Percentiles rank a stretch among this genome's conserved stretches.
phyloP scores from a whole-genome alignment of 2,888 invertebrate species.

The Morpho deidamia region DNA sequence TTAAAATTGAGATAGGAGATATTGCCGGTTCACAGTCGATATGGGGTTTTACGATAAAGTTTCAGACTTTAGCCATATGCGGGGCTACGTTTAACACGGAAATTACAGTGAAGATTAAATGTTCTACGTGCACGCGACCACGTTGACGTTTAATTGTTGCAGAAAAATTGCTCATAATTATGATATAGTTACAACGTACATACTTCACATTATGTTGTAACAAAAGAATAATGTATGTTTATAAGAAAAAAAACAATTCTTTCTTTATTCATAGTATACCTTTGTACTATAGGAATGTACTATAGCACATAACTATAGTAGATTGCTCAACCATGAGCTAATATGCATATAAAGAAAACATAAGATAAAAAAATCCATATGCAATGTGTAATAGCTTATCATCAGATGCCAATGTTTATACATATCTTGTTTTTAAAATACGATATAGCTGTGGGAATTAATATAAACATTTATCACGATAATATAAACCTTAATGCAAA shows the following conservation, averaged over 20 bases:
- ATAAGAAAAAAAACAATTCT: too few species aligned
- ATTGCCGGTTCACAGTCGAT: too few species aligned
- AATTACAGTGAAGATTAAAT: slow-evolving; percentile 56
- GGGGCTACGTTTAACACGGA: slow-evolving; percentile 50
- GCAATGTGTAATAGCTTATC: too few species aligned
- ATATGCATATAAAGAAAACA: too few species aligned
- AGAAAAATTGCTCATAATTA: slow-evolving; percentile 8
- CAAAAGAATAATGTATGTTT: not conserved
- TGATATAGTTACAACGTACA: not conserved
- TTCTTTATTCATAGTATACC: too few species aligned
- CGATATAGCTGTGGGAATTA: not conserved
- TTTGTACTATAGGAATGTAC: too few species aligned
- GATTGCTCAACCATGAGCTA: too few species aligned
- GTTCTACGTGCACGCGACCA: slow-evolving; percentile 52
- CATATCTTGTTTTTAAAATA: not conserved
- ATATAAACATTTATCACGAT: not conserved
- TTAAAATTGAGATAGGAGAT: too few species aligned
- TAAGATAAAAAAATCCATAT: too few species aligned
- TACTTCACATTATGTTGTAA: not conserved
- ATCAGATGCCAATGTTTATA: too few species aligned
- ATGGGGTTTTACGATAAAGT: not conserved
- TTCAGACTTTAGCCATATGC: not conserved
- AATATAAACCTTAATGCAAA: not conserved
- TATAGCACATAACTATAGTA: too few species aligned
- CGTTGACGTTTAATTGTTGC: slow-evolving; percentile 7